A percentile compares a stretch with the other conserved stretches of the same genome.
These are phyloP conservation scores for Myiotriccus ornatus DNA, from an alignment of 2,797 vertebrate genomes.

Conservation along the genomic window DNA sequence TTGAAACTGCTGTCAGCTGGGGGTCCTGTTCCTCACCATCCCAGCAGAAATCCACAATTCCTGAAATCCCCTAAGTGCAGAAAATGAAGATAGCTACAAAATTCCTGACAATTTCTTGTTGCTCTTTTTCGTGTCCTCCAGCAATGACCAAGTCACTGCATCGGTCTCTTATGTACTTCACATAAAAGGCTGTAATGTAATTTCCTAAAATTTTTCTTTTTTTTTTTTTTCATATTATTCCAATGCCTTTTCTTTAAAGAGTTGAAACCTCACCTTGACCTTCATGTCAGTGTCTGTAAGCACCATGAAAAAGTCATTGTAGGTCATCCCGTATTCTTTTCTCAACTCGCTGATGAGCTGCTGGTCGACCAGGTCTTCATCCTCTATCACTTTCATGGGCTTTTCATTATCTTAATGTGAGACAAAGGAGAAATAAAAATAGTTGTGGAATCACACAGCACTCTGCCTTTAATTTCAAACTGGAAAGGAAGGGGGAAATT, in stretches of 20 bases:
- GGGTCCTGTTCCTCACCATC: background rate
- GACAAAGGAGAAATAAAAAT: constrained; percentile 33
- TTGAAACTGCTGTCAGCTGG: background rate
- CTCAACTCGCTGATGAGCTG: constrained; percentile 92
- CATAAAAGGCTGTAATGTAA: background rate
- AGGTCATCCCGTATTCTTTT: constrained; percentile 92
- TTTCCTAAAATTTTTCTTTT: background rate
- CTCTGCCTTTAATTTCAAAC: background rate
- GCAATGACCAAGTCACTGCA: background rate
- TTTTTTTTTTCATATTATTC: background rate
- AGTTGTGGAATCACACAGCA: background rate
- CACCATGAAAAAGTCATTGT: constrained; percentile 96
- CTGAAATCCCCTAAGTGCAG: background rate
- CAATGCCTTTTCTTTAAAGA: background rate
- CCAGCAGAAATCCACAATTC: background rate
- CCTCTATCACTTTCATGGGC: constrained; percentile 90
- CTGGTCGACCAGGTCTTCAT: constrained; percentile 92
- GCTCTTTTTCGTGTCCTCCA: background rate
- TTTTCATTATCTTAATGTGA: constrained; percentile 90
- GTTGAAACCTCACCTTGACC: constrained; percentile 82
- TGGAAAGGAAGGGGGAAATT: background rate
- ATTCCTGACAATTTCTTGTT: background rate
- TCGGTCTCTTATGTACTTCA: background rate
- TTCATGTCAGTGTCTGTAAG: constrained; percentile 92
- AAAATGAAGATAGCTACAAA: background rate